A percentile compares a stretch with the other conserved stretches of the same genome.
These are phyloP conservation scores for Psettodes erumei DNA, from an alignment of 2,113 vertebrate genomes.

Conservation along the genomic window DNA sequence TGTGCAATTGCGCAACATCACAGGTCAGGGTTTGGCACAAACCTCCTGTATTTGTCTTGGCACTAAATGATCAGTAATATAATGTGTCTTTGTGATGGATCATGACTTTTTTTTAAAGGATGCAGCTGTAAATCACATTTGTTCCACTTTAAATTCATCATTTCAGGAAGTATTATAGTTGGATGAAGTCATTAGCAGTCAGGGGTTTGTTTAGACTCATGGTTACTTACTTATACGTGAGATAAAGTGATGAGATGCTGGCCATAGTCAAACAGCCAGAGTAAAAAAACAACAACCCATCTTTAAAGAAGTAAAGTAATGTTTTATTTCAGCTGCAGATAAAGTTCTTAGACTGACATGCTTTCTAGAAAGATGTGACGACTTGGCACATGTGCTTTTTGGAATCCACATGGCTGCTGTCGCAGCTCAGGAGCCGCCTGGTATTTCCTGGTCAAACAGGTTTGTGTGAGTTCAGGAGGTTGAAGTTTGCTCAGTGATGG, in stretches of 20 bases:
- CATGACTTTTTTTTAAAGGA: too few species aligned
- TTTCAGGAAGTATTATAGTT: background rate
- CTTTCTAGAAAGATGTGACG: background rate
- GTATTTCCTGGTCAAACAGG: slow-evolving; percentile 34
- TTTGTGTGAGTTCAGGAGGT: slow-evolving; percentile 2
- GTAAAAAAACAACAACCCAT: background rate
- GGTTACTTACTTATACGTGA: background rate
- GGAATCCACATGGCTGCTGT: background rate
- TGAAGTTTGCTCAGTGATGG: background rate
- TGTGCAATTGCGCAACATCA: background rate
- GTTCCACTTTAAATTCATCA: background rate
- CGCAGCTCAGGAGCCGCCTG: background rate
- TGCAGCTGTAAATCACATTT: background rate
- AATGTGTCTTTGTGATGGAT: background rate
- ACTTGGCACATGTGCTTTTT: background rate
- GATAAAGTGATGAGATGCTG: background rate
- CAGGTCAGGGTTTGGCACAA: background rate
- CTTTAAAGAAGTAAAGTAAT: background rate
- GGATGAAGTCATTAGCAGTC: background rate
- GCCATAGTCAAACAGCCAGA: background rate
- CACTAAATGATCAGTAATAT: background rate
- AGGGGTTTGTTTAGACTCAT: background rate
- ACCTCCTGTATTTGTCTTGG: background rate
- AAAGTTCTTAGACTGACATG: background rate
- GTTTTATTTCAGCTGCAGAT: background rate